Conservation (phyloP, 1,140 invertebrate genomes). For the Hermetia illucens region DNA sequence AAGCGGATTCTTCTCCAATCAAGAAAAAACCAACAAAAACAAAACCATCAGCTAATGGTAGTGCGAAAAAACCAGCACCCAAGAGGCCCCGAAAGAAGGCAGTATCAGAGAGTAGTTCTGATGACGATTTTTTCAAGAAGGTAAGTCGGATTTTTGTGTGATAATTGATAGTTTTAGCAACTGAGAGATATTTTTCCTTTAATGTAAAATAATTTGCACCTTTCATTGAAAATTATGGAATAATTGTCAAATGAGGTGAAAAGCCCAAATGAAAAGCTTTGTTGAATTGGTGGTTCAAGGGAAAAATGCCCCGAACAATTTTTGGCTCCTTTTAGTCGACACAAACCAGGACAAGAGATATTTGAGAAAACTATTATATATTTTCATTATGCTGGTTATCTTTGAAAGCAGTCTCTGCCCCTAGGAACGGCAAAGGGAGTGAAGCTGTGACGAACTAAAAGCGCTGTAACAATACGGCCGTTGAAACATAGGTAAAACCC, state of each 20-base stretch:
- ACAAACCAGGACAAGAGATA: background rate
- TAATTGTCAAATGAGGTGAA: background rate
- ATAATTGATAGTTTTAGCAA: background rate
- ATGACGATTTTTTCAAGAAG: slow-evolving; percentile 8
- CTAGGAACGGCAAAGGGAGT: no score
- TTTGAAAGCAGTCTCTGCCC: no score
- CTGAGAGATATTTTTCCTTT: background rate
- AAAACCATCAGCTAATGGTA: background rate
- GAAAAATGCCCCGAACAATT: background rate
- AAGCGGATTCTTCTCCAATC: background rate
- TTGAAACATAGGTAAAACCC: no score
- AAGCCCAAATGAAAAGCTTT: background rate
- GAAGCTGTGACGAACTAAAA: no score
- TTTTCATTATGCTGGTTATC: no score
- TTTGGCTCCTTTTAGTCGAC: background rate
- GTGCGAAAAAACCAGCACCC: slow-evolving; percentile 1
- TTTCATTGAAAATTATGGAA: background rate
- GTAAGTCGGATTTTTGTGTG: background rate
- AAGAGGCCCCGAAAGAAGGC: slow-evolving; percentile 18
- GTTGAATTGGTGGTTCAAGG: background rate
- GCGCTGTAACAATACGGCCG: no score
- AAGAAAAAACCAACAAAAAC: background rate
- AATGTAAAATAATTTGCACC: background rate
- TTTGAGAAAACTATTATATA: background rate
- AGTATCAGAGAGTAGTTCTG: slow-evolving; percentile 5